Evolutionary conservation across 1,140 invertebrate genomes (phyloP).

Genomic region (Holcopasites calliopsidis): DNA sequence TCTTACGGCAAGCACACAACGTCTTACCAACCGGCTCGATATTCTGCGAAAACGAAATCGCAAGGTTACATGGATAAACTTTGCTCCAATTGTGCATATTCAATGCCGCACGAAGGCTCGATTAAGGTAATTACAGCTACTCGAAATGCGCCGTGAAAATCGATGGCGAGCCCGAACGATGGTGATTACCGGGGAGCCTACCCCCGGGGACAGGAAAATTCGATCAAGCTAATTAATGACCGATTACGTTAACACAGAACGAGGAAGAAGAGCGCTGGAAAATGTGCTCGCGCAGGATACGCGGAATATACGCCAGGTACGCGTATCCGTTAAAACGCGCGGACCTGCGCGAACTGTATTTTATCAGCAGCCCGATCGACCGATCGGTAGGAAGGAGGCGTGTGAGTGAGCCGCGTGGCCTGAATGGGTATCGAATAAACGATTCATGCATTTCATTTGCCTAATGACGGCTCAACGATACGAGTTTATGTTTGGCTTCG

Average conservation of each 20-base stretch:
- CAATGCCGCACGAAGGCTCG: no score
- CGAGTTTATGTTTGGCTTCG: slow-evolving; percentile 29
- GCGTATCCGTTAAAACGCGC: no score
- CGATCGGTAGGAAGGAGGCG: slow-evolving; percentile 16
- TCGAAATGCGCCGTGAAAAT: not conserved
- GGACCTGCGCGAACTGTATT: slow-evolving; percentile 51
- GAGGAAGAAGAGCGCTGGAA: slow-evolving; percentile 38
- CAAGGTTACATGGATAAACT: no score
- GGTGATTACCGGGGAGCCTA: no score
- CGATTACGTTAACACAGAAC: slow-evolving; percentile 36
- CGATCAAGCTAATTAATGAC: slow-evolving; percentile 48
- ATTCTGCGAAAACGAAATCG: slow-evolving; percentile 56
- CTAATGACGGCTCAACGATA: slow-evolving; percentile 53
- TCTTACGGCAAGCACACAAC: slow-evolving; percentile 44
- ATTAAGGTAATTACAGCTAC: not conserved
- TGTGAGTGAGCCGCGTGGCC: slow-evolving; percentile 18
- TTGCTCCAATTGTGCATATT: no score
- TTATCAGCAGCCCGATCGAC: slow-evolving; percentile 53
- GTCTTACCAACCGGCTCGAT: slow-evolving; percentile 32
- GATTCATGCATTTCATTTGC: slow-evolving; percentile 62
- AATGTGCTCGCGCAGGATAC: slow-evolving; percentile 28
- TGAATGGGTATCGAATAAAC: slow-evolving; percentile 62
- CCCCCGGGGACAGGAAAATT: not conserved
- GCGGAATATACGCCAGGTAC: slow-evolving; percentile 44
- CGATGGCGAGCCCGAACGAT: not conserved